Percentiles rank a stretch among this genome's conserved stretches.
These are phyloP conservation scores for Cataglyphis livida DNA, from an alignment of 2,888 invertebrate species.

Conservation along the genomic window DNA sequence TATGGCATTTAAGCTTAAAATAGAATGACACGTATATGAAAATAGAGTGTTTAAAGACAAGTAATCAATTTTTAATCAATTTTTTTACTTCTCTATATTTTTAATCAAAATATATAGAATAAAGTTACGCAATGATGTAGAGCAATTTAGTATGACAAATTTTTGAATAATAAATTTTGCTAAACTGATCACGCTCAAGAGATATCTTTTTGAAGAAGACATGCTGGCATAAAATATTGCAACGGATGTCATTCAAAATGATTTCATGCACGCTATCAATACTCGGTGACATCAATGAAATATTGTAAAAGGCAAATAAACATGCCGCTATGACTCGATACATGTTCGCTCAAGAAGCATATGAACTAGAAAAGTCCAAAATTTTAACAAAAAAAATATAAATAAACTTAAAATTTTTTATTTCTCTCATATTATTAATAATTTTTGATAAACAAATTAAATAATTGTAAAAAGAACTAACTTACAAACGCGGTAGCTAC, in stretches of 20 bases:
- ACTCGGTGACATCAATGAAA: slow-evolving; percentile 64
- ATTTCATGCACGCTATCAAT: slow-evolving; percentile 57
- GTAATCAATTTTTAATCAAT: neutral
- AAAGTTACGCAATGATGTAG: neutral
- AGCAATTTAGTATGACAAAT: neutral
- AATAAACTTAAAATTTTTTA: neutral
- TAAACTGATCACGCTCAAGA: slow-evolving; percentile 18
- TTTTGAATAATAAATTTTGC: slow-evolving; percentile 42
- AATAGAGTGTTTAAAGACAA: neutral
- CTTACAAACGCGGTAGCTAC: neutral
- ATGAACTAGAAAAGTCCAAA: neutral
- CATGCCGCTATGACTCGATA: slow-evolving; percentile 29
- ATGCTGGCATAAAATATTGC: slow-evolving; percentile 42
- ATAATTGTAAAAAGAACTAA: neutral
- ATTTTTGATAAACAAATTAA: neutral
- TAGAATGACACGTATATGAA: neutral
- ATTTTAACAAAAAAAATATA: neutral
- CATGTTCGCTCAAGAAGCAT: neutral
- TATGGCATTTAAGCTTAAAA: neutral
- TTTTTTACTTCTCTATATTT: neutral
- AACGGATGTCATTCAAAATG: slow-evolving; percentile 45
- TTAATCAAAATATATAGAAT: neutral
- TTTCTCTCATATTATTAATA: neutral
- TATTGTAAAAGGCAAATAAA: slow-evolving; percentile 57
- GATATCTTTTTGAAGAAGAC: slow-evolving; percentile 34